Evolutionary conservation across 30 jellyfish, hydroid and myxozoan species (phyloP).

Genomic region (Hydractinia symbiolongicarpus): DNA sequence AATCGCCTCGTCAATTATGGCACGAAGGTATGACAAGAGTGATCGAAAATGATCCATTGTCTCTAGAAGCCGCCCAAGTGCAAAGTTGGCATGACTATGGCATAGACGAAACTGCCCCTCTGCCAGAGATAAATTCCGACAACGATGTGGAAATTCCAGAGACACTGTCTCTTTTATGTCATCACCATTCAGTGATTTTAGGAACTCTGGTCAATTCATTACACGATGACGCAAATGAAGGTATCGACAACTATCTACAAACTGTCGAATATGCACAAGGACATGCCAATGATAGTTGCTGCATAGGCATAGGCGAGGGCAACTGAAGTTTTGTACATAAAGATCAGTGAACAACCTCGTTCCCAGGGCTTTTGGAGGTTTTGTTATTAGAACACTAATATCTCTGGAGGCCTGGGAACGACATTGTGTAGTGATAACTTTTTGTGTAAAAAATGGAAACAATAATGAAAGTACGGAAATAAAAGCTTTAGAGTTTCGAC

Average conservation of each 20-base stretch:
- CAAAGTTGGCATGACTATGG: conserved; percentile 6
- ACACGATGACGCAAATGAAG: conserved; percentile 15
- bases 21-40: conserved; percentile 10
- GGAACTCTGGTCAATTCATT: background rate
- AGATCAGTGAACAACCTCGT: no score
- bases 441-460: no score
- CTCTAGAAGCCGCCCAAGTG: background rate
- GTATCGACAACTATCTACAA: background rate
- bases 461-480: no score
- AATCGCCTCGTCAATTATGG: conserved; percentile 25
- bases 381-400: no score
- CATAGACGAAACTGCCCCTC: conserved; percentile 20
- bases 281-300: background rate
- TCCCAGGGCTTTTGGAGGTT: no score
- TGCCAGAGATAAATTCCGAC: conserved; percentile 21
- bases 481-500: no score
- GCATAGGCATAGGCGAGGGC: no score
- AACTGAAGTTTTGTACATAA: no score
- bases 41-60: background rate
- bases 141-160: conserved; percentile 13
- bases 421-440: no score
- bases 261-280: background rate
- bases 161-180: background rate
- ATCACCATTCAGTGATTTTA: background rate
- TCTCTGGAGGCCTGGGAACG: no score